Evolutionary conservation across 2,888 invertebrate genomes (phyloP).

Genomic region (Ochropleura plecta): DNA sequence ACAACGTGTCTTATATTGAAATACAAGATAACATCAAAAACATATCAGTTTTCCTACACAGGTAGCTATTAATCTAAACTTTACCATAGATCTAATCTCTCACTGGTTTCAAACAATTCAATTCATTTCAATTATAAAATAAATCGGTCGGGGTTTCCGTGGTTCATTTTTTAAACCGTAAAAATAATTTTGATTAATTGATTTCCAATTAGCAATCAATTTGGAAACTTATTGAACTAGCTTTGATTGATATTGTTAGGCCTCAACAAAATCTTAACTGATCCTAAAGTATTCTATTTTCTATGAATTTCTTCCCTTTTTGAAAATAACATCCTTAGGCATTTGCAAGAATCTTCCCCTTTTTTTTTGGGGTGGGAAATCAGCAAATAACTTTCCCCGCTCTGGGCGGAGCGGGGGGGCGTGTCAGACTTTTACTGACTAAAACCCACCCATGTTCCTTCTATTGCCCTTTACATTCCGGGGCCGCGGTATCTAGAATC

Average conservation of each 20-base stretch:
- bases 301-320: background rate
- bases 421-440: too few species aligned
- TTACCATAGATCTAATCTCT: conserved; percentile 20
- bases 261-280: background rate
- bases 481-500: too few species aligned
- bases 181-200: background rate
- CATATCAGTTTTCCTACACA: background rate
- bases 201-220: background rate
- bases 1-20: background rate
- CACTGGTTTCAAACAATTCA: background rate
- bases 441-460: too few species aligned
- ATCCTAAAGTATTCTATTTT: background rate
- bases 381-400: too few species aligned
- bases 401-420: too few species aligned
- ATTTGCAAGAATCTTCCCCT: background rate
- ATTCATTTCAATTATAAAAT: conserved; percentile 4
- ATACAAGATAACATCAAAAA: conserved; percentile 32
- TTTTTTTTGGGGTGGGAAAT: too few species aligned
- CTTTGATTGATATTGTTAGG: background rate
- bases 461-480: too few species aligned
- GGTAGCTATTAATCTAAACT: background rate
- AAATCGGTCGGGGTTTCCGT: background rate
- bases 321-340: background rate
- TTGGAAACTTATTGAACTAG: background rate
- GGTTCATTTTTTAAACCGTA: background rate